Evolutionary conservation across 2,888 invertebrate species (phyloP).

Genomic region (Caradrina clavipalpis): DNA sequence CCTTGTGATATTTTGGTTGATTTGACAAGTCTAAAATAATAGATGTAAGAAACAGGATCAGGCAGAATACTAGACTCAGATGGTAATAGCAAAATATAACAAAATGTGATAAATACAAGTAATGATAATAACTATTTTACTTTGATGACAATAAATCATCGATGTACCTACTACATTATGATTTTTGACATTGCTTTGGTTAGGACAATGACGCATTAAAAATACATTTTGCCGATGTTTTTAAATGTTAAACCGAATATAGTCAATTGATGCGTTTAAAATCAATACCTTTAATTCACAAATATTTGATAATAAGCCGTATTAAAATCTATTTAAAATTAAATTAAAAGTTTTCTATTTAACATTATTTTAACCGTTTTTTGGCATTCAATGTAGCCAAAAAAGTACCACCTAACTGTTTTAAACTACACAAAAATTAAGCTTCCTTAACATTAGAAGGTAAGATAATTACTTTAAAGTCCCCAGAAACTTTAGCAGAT

Average conservation of each 20-base stretch:
- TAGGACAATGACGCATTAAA: background rate
- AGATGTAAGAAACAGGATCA: too few species aligned
- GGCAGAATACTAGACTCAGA: too few species aligned
- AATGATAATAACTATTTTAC: too few species aligned
- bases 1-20: background rate
- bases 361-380: background rate
- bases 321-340: background rate
- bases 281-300: too few species aligned
- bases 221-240: background rate
- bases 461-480: conserved; percentile 17
- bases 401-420: background rate
- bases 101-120: too few species aligned
- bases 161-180: too few species aligned
- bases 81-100: too few species aligned
- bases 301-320: conserved; percentile 21
- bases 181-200: background rate
- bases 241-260: background rate
- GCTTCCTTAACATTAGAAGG: background rate
- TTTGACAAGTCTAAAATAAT: background rate
- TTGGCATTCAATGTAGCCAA: background rate
- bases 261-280: too few species aligned
- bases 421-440: background rate
- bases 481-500: conserved; percentile 34
- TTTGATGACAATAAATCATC: too few species aligned
- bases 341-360: background rate